These are phyloP conservation scores for Circaetus gallicus DNA, from an alignment of 2,113 vertebrate species.

Conservation along the genomic window DNA sequence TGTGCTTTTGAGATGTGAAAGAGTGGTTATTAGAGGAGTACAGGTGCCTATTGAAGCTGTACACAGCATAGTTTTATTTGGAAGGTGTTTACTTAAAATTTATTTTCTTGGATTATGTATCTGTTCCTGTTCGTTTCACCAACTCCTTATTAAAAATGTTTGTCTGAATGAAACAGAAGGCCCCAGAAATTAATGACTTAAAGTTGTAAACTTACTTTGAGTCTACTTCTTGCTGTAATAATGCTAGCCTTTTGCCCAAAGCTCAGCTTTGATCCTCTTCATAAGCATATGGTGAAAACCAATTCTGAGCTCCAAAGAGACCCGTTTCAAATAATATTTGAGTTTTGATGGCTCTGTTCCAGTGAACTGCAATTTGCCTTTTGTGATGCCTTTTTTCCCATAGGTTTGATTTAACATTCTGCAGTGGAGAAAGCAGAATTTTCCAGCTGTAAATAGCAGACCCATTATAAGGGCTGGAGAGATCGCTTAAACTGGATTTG, in stretches of 20 bases:
- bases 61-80: neutral
- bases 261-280: neutral
- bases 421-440: neutral
- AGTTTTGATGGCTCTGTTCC: neutral
- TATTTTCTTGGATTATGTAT: neutral
- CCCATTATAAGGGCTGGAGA: neutral
- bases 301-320: neutral
- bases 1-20: neutral
- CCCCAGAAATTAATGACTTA: neutral
- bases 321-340: rapidly evolving
- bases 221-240: neutral
- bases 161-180: neutral
- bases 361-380: neutral
- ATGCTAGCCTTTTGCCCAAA: neutral
- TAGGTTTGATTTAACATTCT: neutral
- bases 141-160: neutral
- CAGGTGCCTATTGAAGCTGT: neutral
- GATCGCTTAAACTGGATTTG: neutral
- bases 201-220: neutral
- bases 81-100: neutral
- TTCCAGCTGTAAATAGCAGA: neutral
- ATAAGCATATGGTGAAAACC: neutral
- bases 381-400: neutral
- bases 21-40: neutral
- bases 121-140: neutral